Percentiles rank a stretch among this genome's conserved stretches.
phyloP scores from a whole-genome alignment of 2,888 invertebrate genomes.

The Scaptomyza parva region DNA sequence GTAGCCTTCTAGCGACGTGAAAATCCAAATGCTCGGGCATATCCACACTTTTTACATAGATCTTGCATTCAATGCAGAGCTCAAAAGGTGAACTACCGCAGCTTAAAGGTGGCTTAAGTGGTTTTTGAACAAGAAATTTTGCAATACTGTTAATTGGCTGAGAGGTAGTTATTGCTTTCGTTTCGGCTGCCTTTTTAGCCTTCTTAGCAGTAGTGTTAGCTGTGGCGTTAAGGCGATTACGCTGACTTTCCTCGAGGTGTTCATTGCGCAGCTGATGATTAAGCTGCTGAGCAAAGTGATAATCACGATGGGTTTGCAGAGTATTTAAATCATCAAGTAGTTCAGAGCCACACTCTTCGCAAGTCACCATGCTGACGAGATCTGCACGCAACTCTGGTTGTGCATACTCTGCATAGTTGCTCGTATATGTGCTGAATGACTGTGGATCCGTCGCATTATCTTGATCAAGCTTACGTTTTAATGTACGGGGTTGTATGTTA shows the following conservation, averaged over 20 bases:
- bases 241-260: conserved; percentile 73
- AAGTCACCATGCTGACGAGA: conserved; percentile 82
- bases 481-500: conserved; percentile 40
- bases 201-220: conserved; percentile 18
- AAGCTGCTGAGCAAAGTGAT: conserved; percentile 89
- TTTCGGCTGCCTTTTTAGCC: conserved; percentile 28
- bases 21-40: conserved; percentile 92
- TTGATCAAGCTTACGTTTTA: conserved; percentile 52
- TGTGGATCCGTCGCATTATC: not conserved
- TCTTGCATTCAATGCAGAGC: conserved; percentile 89
- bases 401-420: conserved; percentile 80
- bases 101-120: conserved; percentile 26
- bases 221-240: conserved; percentile 34
- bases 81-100: conserved; percentile 63
- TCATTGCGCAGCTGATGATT: conserved; percentile 86
- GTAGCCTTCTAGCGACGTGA: conserved; percentile 93
- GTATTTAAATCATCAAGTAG: conserved; percentile 86
- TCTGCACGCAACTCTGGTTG: conserved; percentile 64
- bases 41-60: conserved; percentile 87
- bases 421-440: conserved; percentile 47
- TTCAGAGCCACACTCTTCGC: conserved; percentile 88
- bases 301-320: conserved; percentile 90
- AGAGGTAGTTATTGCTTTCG: not conserved
- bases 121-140: conserved; percentile 66
- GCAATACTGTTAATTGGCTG: conserved; percentile 58